Evolutionary conservation across 1,140 invertebrate genomes (phyloP), one percentile per base, ranked within the genome.

Genomic region (Drosophila funebris): DNA sequence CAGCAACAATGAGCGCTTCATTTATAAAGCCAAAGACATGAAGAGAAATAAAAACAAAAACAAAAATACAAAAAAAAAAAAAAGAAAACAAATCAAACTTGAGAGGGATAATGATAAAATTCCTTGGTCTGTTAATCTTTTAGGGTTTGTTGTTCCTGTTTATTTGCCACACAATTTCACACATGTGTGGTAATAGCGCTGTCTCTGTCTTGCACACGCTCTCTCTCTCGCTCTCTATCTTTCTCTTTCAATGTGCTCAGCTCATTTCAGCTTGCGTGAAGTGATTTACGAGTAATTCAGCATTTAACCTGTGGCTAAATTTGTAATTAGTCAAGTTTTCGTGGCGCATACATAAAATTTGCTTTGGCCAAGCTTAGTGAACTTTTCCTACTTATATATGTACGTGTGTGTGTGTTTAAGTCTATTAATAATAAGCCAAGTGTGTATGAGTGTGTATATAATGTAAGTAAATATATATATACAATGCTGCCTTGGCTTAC

Each of bases 231-330:
- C 29, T 16, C 22, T 13, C 2, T 48, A 2, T 48, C 24, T 29
- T 24, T 4, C 4, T 18, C 48, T 33, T 33, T 31, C 7, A 3
- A 14, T 52, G 27, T 52, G 27, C 20, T 52, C 27, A 52, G 48
- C 29, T 72, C 62, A 72, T 72, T 72, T 72, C 53, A 27, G 50
- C 50, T 72, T 58, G 53, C 69, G 48, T 56, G 52, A 67, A 67
- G 68, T 71, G 68, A 76, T 76, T 76, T 76, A 76, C 74, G 74
- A 70, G 71, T 77, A 77, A 74, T 77, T 69, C 58, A 71, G 64
- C 74, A 77, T 77, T 77, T 77, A 77, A 77, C 74, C 72, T 78
- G 75, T 74, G 72, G 75, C 72, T 78, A 78, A 78, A 71, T 78
- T 74, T 78, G 66, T 78, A 75, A 75, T 77, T 77, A 78, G 75